These are phyloP conservation scores for Uropetala carovei DNA, from an alignment of 2,888 invertebrate species.

Conservation along the genomic window DNA sequence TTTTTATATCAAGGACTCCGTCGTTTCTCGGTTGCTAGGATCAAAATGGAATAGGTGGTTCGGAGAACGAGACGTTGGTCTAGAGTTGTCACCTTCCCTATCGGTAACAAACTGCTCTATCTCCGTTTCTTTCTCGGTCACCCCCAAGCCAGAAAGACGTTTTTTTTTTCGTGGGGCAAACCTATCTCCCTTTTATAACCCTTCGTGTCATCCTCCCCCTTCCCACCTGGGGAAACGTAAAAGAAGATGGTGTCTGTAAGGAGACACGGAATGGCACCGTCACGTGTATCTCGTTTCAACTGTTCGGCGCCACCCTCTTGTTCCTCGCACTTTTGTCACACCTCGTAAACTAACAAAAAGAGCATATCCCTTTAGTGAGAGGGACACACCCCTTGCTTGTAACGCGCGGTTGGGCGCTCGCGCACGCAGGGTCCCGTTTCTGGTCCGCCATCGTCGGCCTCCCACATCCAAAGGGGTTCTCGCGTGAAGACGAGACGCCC, in stretches of 20 bases:
- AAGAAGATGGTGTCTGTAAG: background rate
- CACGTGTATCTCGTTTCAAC: conserved; percentile 22
- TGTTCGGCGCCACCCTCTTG: conserved; percentile 31
- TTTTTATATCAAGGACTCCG: background rate
- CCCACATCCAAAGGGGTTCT: background rate
- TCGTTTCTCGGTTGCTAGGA: background rate
- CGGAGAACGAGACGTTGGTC: background rate
- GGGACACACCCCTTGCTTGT: background rate
- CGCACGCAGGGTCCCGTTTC: conserved; percentile 22
- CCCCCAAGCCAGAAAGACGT: background rate
- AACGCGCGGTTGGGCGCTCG: background rate
- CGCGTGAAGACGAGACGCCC: background rate
- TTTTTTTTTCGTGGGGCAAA: background rate
- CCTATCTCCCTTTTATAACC: background rate
- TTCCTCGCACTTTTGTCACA: background rate
- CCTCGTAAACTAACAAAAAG: background rate
- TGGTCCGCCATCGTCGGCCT: background rate
- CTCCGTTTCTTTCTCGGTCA: background rate
- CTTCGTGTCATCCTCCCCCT: background rate
- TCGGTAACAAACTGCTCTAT: background rate
- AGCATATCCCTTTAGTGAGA: background rate
- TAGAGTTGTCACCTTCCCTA: background rate
- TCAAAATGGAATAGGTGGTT: too few species aligned
- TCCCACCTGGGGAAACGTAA: background rate
- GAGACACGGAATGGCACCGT: background rate